Evolutionary conservation across 2,888 invertebrate genomes (phyloP).

Genomic region (Pyrrhia umbra): DNA sequence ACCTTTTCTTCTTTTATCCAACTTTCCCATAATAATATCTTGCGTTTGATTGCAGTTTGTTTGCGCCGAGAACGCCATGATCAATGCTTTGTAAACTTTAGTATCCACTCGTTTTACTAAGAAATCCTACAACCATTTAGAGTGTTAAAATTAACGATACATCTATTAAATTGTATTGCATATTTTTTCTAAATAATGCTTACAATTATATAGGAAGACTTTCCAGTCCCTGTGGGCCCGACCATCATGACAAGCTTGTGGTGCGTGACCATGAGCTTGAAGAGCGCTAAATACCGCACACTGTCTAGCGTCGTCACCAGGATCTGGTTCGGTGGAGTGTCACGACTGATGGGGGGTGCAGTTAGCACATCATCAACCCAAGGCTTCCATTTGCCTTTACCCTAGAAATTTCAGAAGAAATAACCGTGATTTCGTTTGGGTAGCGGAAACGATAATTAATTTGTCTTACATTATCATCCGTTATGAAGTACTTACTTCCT

Average conservation of each 20-base stretch:
- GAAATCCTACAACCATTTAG: slow-evolving; percentile 91
- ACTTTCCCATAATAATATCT: slow-evolving; percentile 97
- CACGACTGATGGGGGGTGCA: slow-evolving; percentile 95
- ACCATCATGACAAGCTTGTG: slow-evolving; percentile 96
- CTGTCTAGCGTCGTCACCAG: slow-evolving; percentile 98
- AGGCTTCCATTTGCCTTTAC: slow-evolving; percentile 97
- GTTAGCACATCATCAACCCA: slow-evolving; percentile 96
- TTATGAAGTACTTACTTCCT: slow-evolving; percentile 91
- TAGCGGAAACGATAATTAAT: too few species aligned
- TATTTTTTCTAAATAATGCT: slow-evolving; percentile 57
- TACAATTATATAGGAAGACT: slow-evolving; percentile 96
- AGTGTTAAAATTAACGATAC: neutral
- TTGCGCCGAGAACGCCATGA: slow-evolving; percentile 98
- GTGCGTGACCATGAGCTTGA: slow-evolving; percentile 94
- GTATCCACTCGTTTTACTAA: slow-evolving; percentile 95
- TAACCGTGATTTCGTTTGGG: neutral
- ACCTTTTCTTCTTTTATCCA: slow-evolving; percentile 97
- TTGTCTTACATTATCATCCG: neutral
- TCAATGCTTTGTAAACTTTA: slow-evolving; percentile 94
- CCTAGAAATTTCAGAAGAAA: slow-evolving; percentile 81
- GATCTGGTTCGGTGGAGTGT: slow-evolving; percentile 98
- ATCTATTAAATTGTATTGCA: neutral
- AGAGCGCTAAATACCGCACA: slow-evolving; percentile 94
- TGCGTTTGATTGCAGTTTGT: slow-evolving; percentile 98
- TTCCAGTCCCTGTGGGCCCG: slow-evolving; percentile 98